phyloP scores from a whole-genome alignment of 1,140 invertebrate species.

The Drosophila pachea region DNA sequence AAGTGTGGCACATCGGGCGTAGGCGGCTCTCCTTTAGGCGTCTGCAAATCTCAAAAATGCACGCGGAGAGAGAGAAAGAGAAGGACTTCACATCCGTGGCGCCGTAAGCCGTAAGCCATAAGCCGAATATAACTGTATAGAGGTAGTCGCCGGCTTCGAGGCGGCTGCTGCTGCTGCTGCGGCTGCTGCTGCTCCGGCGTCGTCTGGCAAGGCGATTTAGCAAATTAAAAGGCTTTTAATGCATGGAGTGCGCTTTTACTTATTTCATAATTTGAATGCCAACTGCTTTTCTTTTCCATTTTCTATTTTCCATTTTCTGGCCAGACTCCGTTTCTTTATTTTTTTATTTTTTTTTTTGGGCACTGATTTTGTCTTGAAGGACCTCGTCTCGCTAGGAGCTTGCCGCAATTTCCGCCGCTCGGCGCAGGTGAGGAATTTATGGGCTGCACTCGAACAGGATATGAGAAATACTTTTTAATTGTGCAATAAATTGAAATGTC shows the following conservation, averaged over 20 bases:
- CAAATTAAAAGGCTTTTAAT: constrained; percentile 79
- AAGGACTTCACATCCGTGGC: constrained; percentile 59
- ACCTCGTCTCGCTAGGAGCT: constrained; percentile 18
- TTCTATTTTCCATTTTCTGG: constrained; percentile 23
- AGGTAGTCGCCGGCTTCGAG: no score
- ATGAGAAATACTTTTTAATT: constrained; percentile 63
- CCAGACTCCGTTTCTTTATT: constrained; percentile 34
- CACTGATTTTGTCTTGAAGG: constrained; percentile 4
- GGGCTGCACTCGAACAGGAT: constrained; percentile 52
- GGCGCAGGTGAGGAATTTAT: constrained; percentile 41
- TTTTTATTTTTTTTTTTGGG: constrained; percentile 23
- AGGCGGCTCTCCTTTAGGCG: constrained; percentile 60
- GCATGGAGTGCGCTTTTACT: constrained; percentile 76
- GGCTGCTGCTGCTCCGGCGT: constrained; percentile 30
- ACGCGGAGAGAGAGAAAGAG: constrained; percentile 21
- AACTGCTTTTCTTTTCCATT: constrained; percentile 33
- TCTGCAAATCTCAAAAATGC: constrained; percentile 74
- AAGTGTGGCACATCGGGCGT: constrained; percentile 30
- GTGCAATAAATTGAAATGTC: constrained; percentile 56
- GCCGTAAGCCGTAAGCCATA: constrained; percentile 12
- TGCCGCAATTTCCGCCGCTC: constrained; percentile 37
- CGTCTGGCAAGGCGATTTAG: constrained; percentile 79
- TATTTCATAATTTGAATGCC: constrained; percentile 75
- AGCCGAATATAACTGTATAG: constrained; percentile 1
- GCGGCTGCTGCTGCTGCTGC: no score